Evolutionary conservation across 2,797 vertebrate genomes (phyloP), one percentile per base, ranked within the genome.

Genomic region (Parauchenoglanis ngamensis): DNA sequence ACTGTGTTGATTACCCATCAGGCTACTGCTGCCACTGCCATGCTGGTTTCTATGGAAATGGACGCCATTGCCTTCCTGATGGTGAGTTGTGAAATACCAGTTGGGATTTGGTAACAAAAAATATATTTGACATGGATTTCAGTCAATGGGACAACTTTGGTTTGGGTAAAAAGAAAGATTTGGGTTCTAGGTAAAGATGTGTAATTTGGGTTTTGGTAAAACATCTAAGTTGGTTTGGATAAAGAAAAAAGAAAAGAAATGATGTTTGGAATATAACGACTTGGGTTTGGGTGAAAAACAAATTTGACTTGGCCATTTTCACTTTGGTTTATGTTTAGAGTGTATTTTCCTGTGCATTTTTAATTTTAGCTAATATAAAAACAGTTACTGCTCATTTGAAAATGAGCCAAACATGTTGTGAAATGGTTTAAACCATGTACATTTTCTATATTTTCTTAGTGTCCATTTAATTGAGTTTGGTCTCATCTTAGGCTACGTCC

Each of bases 1-100:
- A 96, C 91, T 99, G 98, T 92, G 95, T 96, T 0, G 97, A 99
- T 91, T 98, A 98, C 0, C 17, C 95, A 86, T 88, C 96, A 0
- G 98, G 98, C 61, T 96, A 95, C 93, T 99, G 98, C 93, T 99
- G 98, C 88, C 97, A 98, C 93, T 99, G 98, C 92, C 94, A 87
- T 76, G 89, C 96, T 8, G 94, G 94, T 81, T 99, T 96, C 92
- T 98, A 97, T 0, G 98, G 98, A 87, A 97, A 98, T 0, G 98
- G 98, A 49, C 93, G 92, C 23, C 96, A 98, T 78, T 99, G 98
- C 89, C 94, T 99, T 11, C 97, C 97, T 0, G 96, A 97, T 59
- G 98, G 98, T 99, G 89, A 90, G 87, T 70, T 56, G 28, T 25
- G 1, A 31, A 54, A 28, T 17, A 19, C 21, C 19, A 10, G 11